Base-by-base conservation (phyloP, 2,797 vertebrate species). In the Tolypeutes matacus region DNA sequence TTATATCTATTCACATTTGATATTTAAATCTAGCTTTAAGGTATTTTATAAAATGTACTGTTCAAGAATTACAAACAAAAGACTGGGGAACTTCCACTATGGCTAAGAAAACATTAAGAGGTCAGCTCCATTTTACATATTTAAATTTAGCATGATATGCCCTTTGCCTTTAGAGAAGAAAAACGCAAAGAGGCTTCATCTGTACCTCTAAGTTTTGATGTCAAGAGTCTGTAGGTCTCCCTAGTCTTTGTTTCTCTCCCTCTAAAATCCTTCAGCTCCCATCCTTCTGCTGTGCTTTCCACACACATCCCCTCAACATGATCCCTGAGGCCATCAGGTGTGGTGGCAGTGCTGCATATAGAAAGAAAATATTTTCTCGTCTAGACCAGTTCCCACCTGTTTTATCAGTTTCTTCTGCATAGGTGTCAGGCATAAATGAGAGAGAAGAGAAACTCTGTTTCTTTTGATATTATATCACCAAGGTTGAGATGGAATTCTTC, bases 51-150 rank as follows among this genome's bases (percentile, higher is more conserved):
- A 84, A 92, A 21, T 67, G 14, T 49, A 73, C 49, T 91, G 72
- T 39, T 96, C 70, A 69, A 77, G 80, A 70, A 27, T 62, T 86
- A 58, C 58, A 89, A 67, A 69, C 53, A 17, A 46, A 83, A 89
- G 69, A 9, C 23, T 84, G 20, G 64, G 60, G 58, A 89, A 56
- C 86, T 85, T 51, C 29, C 10, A 42, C 3, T 42, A n/a, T 29
- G 42, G 4, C 15, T 25, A 51, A 31, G 6, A 11, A 36, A 81
- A 56, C 23, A 70, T 3, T 53, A 53, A 29, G 42, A 51, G 21
- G 31, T 88, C 27, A 29, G 51, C 49, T 93, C 34, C 27, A 10
- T 67, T 21, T 36, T 60, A 25, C 12, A 42, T n/a, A 36, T 49
- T 29, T 88, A 70, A 69, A 73, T 39, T 77, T 78, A 42, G 4